Percentiles rank a stretch among this genome's conserved stretches.
Conservation (phyloP, 2,888 invertebrate genomes). For the Ochropleura plecta region DNA sequence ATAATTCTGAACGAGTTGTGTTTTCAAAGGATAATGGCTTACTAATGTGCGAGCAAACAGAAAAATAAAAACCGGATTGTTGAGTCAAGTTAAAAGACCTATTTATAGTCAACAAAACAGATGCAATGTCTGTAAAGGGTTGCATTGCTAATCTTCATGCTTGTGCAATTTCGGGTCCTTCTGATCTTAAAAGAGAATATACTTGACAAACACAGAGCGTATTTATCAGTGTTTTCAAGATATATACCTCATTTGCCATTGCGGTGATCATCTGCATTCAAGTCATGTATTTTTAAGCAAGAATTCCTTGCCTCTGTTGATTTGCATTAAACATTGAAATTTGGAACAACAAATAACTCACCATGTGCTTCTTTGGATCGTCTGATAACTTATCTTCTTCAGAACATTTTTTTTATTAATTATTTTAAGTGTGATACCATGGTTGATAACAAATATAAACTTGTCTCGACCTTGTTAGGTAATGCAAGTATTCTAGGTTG, state of each 20-base stretch:
- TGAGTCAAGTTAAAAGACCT: slow-evolving; percentile 21
- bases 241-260: slow-evolving; percentile 34
- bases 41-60: slow-evolving; percentile 17
- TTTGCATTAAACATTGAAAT: slow-evolving; percentile 24
- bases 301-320: slow-evolving; percentile 21
- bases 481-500: slow-evolving; percentile 37
- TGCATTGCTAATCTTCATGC: slow-evolving; percentile 5
- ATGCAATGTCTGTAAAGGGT: slow-evolving; percentile 8
- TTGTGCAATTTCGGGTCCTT: slow-evolving; percentile 36
- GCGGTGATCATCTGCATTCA: slow-evolving; percentile 56
- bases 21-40: slow-evolving; percentile 35
- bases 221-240: slow-evolving; percentile 25
- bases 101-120: slow-evolving; percentile 25
- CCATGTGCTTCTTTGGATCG: slow-evolving; percentile 20
- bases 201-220: slow-evolving; percentile 13
- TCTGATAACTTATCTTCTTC: slow-evolving; percentile 21
- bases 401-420: slow-evolving; percentile 24
- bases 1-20: slow-evolving; percentile 41
- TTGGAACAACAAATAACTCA: slow-evolving; percentile 19
- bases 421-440: slow-evolving; percentile 20
- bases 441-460: slow-evolving; percentile 32
- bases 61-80: slow-evolving; percentile 42
- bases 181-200: slow-evolving; percentile 18
- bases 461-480: slow-evolving; percentile 38
- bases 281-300: slow-evolving; percentile 52